A percentile compares a stretch with the other conserved stretches of the same genome.
Conservation (phyloP, 2,797 vertebrate genomes). For the Micromesistius poutassou region DNA sequence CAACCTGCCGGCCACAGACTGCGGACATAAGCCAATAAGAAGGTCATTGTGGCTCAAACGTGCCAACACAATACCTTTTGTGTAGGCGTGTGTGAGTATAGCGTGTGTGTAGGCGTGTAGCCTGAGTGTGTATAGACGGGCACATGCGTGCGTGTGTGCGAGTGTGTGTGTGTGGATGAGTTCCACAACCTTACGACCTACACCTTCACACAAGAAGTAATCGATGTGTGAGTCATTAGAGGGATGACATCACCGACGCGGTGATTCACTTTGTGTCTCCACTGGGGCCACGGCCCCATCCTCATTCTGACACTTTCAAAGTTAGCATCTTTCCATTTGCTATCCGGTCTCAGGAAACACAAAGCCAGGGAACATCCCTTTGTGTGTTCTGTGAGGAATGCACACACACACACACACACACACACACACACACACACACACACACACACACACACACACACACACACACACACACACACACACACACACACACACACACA, state of each 20-base stretch:
- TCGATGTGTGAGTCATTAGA: too few relatives aligned
- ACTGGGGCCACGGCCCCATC: too few relatives aligned
- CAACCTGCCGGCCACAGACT: constrained; percentile 14
- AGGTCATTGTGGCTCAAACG: constrained; percentile 28
- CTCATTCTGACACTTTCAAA: too few relatives aligned
- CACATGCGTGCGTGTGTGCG: constrained; percentile 1
- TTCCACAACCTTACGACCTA: not conserved
- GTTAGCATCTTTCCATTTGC: too few relatives aligned
- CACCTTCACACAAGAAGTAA: constrained; percentile 1
- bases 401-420: not conserved
- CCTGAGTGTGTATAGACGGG: too few relatives aligned
- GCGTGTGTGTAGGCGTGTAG: too few relatives aligned
- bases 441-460: constrained; percentile 9
- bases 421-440: not conserved
- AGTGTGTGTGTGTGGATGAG: not conserved
- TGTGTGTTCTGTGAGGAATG: too few relatives aligned
- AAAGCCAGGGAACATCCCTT: too few relatives aligned
- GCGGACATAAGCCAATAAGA: constrained; percentile 26
- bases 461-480: not conserved
- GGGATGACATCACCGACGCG: not conserved
- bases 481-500: constrained; percentile 12
- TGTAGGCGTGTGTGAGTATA: too few relatives aligned
- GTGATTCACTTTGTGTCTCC: too few relatives aligned
- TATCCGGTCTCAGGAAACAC: too few relatives aligned
- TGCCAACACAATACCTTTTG: constrained; percentile 18